Evolutionary conservation across 2,113 vertebrate genomes (phyloP).

Genomic region (Neomonachus schauinslandi): DNA sequence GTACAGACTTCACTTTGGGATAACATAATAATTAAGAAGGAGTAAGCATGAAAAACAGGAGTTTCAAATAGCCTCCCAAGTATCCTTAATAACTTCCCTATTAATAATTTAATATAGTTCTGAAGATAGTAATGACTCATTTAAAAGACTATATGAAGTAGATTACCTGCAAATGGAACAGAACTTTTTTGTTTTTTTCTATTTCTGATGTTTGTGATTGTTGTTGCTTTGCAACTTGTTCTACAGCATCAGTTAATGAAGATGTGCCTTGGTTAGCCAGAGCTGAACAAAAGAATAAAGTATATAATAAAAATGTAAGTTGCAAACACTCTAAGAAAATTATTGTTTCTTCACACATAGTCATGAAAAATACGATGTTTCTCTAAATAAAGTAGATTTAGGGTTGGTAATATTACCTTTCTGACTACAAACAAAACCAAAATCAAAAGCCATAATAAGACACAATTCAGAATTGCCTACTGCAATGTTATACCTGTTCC

Average conservation of each 20-base stretch:
- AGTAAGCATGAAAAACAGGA: conserved; percentile 7
- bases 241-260: conserved; percentile 80
- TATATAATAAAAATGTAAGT: conserved; percentile 8
- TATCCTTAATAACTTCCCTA: background rate
- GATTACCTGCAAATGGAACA: conserved; percentile 85
- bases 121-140: background rate
- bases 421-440: conserved; percentile 22
- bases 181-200: conserved; percentile 80
- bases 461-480: background rate
- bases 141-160: conserved; percentile 45
- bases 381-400: conserved; percentile 50
- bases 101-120: conserved; percentile 28
- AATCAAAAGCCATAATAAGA: background rate
- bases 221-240: conserved; percentile 84
- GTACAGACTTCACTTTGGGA: conserved; percentile 22
- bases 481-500: background rate
- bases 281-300: conserved; percentile 50
- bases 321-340: background rate
- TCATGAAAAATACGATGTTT: conserved; percentile 7
- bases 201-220: conserved; percentile 84
- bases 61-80: background rate
- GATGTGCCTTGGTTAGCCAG: conserved; percentile 71
- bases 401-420: background rate
- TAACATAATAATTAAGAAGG: conserved; percentile 34
- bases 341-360: background rate